Evolutionary conservation across 2,113 vertebrate species (phyloP).

Genomic region (Scartelaos histophorus): DNA sequence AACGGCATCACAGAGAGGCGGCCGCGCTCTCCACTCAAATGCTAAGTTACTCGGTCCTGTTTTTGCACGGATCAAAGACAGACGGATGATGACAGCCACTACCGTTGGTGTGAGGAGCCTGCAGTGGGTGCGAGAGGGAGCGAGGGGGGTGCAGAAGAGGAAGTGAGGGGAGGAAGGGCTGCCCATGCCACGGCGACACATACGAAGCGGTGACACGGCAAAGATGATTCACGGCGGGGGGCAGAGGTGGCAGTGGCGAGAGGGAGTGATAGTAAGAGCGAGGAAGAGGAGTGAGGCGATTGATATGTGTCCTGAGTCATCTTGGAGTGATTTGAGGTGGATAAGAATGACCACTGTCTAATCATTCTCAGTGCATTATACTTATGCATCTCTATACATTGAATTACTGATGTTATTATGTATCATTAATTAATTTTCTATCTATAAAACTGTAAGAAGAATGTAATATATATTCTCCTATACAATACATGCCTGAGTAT

Average conservation of each 20-base stretch:
- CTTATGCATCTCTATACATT: no score
- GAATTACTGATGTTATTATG: no score
- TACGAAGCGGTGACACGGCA: slow-evolving; percentile 29
- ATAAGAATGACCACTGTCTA: neutral
- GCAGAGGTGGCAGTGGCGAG: slow-evolving; percentile 29
- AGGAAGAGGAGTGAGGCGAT: slow-evolving; percentile 5
- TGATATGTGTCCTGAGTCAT: slow-evolving; percentile 40
- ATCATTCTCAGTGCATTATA: neutral
- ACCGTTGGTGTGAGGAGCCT: slow-evolving; percentile 13
- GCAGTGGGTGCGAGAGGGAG: slow-evolving; percentile 14
- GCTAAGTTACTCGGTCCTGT: slow-evolving; percentile 21
- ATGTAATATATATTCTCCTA: no score
- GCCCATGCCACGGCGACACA: slow-evolving; percentile 8
- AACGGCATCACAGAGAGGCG: neutral
- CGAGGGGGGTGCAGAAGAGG: neutral
- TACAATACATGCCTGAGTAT: no score
- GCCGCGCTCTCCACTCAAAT: slow-evolving; percentile 40
- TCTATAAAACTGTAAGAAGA: no score
- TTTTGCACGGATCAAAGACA: slow-evolving; percentile 50
- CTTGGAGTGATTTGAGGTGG: neutral
- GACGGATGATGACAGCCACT: slow-evolving; percentile 49
- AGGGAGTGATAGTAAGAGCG: slow-evolving; percentile 2
- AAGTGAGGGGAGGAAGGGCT: neutral
- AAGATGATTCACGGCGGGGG: slow-evolving; percentile 43
- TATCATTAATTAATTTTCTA: no score